Percentiles rank a stretch among this genome's conserved stretches.
phyloP scores from a whole-genome alignment of 2,888 invertebrate species.

The Sicus ferrugineus region DNA sequence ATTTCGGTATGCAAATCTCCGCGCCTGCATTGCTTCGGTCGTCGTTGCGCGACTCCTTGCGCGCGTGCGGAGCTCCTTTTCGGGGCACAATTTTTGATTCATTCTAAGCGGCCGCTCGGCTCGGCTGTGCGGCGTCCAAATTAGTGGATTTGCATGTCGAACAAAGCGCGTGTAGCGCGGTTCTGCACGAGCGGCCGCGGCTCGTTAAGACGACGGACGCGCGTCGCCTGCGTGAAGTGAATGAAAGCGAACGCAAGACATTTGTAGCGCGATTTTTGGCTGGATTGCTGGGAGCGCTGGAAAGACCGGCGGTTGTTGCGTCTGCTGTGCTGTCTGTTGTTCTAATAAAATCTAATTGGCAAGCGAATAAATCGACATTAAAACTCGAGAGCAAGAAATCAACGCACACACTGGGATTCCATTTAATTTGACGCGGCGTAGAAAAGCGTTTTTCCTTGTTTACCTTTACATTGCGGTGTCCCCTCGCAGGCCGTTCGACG shows the following conservation, averaged over 20 bases:
- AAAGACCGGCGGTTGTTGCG: no score
- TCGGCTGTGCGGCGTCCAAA: constrained; percentile 27
- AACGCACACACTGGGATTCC: no score
- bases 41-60: not conserved
- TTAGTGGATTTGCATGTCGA: constrained; percentile 33
- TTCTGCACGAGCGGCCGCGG: not conserved
- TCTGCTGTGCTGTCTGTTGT: no score
- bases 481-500: no score
- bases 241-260: not conserved
- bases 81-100: constrained; percentile 13
- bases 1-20: constrained; percentile 27
- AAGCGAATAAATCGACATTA: no score
- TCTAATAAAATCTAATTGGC: no score
- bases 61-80: constrained; percentile 14
- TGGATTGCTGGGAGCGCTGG: not conserved
- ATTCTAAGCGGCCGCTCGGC: constrained; percentile 3
- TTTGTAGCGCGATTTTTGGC: not conserved
- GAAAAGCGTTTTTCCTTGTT: not conserved
- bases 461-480: no score
- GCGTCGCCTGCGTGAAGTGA: not conserved
- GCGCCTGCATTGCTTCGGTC: constrained; percentile 33
- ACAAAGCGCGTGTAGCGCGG: constrained; percentile 5
- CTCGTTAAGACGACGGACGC: not conserved
- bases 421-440: not conserved
- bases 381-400: no score